A percentile compares a stretch with the other conserved stretches of the same genome.
phyloP scores from a whole-genome alignment of 2,888 invertebrate genomes.

The Rhopalosiphum nymphaeae region DNA sequence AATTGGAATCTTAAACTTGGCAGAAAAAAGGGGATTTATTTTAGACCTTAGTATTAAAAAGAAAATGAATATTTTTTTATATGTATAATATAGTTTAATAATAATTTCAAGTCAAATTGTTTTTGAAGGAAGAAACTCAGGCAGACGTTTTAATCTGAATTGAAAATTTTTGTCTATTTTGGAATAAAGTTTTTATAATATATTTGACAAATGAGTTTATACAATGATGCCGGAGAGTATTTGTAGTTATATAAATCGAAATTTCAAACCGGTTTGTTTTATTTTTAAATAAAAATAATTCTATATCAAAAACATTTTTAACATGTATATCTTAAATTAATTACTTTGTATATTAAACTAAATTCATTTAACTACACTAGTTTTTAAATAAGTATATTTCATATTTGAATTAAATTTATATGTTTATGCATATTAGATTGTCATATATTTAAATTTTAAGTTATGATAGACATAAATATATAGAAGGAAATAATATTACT shows the following conservation, averaged over 20 bases:
- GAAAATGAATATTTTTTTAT: background rate
- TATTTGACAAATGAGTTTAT: background rate
- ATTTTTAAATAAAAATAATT: background rate
- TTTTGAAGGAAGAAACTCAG: background rate
- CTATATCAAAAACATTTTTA: background rate
- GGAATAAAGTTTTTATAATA: background rate
- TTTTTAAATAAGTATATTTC: background rate
- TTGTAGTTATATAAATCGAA: background rate
- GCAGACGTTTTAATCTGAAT: background rate
- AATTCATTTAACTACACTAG: background rate
- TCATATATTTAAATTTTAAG: background rate
- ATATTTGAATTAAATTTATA: background rate
- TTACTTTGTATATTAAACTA: background rate
- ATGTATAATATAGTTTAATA: background rate
- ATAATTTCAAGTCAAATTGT: background rate
- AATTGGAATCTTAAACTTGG: background rate
- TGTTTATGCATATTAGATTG: background rate
- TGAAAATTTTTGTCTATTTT: background rate
- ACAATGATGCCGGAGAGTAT: background rate
- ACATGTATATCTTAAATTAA: background rate
- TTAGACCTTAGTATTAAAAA: background rate
- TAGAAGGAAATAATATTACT: background rate
- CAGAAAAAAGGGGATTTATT: background rate
- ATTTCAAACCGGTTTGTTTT: conserved; percentile 26
- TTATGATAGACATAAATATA: background rate